Evolutionary conservation across 1,140 invertebrate genomes (phyloP).

Genomic region (Carposina sasakii): DNA sequence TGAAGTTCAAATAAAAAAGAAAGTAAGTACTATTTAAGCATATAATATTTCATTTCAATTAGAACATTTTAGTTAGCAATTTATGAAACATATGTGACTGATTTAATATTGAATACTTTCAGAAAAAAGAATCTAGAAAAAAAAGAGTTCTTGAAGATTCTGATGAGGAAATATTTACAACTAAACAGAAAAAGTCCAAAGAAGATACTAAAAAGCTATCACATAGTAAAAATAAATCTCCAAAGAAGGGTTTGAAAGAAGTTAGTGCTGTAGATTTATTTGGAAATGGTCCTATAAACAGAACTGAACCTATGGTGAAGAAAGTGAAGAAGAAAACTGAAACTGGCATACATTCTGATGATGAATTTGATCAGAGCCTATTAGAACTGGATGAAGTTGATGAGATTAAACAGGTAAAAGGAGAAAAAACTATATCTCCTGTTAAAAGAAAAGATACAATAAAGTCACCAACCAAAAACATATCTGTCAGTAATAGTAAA

Average conservation of each 20-base stretch:
- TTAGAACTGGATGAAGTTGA: slow-evolving; percentile 73
- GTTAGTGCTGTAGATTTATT: slow-evolving; percentile 55
- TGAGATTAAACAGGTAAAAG: slow-evolving; percentile 5
- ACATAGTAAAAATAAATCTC: slow-evolving; percentile 24
- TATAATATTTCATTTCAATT: slow-evolving; percentile 4
- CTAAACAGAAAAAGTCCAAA: slow-evolving; percentile 38
- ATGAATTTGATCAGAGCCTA: slow-evolving; percentile 79
- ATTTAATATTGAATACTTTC: slow-evolving; percentile 10
- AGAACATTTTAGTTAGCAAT: too few species aligned
- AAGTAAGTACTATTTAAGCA: slow-evolving; percentile 33
- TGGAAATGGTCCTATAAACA: slow-evolving; percentile 50
- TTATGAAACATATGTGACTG: too few species aligned
- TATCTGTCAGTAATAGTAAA: too few species aligned
- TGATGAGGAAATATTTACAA: slow-evolving; percentile 52
- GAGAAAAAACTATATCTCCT: slow-evolving; percentile 6
- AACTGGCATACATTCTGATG: slow-evolving; percentile 76
- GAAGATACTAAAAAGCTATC: slow-evolving; percentile 13
- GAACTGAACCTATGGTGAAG: slow-evolving; percentile 57
- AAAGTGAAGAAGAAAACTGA: slow-evolving; percentile 62
- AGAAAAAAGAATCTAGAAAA: slow-evolving; percentile 53
- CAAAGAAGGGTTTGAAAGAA: slow-evolving; percentile 47
- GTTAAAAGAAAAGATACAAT: slow-evolving; percentile 11
- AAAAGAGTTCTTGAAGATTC: slow-evolving; percentile 45
- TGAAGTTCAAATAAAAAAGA: slow-evolving; percentile 44
- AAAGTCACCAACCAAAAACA: slow-evolving; percentile 23